Conservation (phyloP, 2,888 invertebrate genomes). For the Thereva nobilitata region DNA sequence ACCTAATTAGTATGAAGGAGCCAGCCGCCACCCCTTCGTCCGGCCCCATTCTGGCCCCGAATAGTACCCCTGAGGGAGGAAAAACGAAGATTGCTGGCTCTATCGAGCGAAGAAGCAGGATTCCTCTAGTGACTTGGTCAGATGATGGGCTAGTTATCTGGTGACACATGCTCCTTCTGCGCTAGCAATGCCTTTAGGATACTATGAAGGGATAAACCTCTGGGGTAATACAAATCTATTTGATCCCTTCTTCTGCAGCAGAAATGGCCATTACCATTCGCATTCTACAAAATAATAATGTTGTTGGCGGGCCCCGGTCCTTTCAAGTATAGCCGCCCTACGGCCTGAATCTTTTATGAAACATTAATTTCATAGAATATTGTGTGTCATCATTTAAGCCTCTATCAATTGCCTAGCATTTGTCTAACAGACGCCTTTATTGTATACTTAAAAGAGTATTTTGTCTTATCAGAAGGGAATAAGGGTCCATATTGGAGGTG, state of each 20-base stretch:
- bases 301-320: not conserved
- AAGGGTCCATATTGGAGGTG: too few species aligned
- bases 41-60: not conserved
- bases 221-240: slow-evolving; percentile 25
- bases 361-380: slow-evolving; percentile 28
- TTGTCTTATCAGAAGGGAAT: too few species aligned
- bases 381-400: slow-evolving; percentile 14
- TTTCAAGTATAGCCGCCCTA: not conserved
- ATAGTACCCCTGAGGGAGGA: slow-evolving; percentile 7
- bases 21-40: not conserved
- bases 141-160: not conserved
- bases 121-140: not conserved
- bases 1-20: slow-evolving; percentile 29
- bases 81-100: slow-evolving; percentile 1
- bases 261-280: too few species aligned
- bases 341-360: slow-evolving; percentile 30
- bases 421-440: too few species aligned
- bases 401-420: too few species aligned
- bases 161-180: slow-evolving; percentile 14
- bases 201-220: slow-evolving; percentile 1
- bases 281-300: not conserved
- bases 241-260: not conserved
- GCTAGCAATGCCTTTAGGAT: not conserved
- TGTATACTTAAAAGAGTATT: too few species aligned
- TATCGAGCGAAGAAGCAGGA: not conserved